Evolutionary conservation across 1,140 invertebrate genomes (phyloP).

Genomic region (Goniozus legneri): DNA sequence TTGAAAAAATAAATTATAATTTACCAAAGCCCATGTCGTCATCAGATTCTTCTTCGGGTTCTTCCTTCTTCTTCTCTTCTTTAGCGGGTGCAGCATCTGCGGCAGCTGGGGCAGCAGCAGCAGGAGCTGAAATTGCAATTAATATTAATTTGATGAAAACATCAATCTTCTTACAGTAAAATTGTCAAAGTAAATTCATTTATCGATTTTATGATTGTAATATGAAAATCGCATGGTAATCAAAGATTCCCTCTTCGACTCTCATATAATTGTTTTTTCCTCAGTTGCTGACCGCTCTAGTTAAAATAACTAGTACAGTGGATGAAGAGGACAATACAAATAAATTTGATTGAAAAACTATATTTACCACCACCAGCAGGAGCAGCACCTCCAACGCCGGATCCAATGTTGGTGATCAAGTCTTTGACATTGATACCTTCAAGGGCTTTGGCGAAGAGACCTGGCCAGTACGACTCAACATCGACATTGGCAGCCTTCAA

Average conservation of each 20-base stretch:
- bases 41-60: conserved; percentile 79
- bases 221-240: conserved; percentile 2
- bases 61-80: conserved; percentile 83
- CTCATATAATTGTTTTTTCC: conserved; percentile 36
- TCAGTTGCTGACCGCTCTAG: conserved; percentile 38
- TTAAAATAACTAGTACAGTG: conserved; percentile 28
- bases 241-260: no score
- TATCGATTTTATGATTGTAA: neutral
- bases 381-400: conserved; percentile 82
- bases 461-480: conserved; percentile 98
- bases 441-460: conserved; percentile 94
- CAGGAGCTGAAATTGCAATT: conserved; percentile 47
- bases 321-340: conserved; percentile 39
- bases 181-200: conserved; percentile 8
- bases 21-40: conserved; percentile 95
- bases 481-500: conserved; percentile 94
- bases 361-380: conserved; percentile 63
- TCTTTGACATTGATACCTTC: conserved; percentile 93
- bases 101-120: conserved; percentile 64
- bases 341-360: conserved; percentile 1
- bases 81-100: conserved; percentile 64
- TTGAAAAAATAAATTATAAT: conserved; percentile 27
- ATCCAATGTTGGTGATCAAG: conserved; percentile 91
- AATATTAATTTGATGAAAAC: no score
- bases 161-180: no score